Evolutionary conservation across 2,888 invertebrate species (phyloP).

Genomic region (Aproaerema taeniolella): DNA sequence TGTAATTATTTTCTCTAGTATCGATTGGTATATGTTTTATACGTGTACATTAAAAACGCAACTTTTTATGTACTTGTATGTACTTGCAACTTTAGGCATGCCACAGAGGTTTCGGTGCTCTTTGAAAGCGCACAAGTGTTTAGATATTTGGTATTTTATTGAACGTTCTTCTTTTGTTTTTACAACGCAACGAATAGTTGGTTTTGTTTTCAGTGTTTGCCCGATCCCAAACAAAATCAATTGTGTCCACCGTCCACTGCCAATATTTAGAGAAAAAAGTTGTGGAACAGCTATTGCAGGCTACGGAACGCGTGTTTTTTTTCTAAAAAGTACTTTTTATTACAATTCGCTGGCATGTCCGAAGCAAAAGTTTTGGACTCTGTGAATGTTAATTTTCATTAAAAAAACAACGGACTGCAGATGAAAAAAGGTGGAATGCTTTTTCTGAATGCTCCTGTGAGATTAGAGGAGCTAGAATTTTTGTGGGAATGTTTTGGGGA

Average conservation of each 20-base stretch:
- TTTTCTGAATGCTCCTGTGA: conserved; percentile 29
- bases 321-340: conserved; percentile 42
- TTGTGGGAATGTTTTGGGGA: conserved; percentile 3
- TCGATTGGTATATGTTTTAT: no score
- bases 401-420: conserved; percentile 33
- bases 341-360: conserved; percentile 26
- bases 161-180: no score
- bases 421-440: conserved; percentile 28
- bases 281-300: conserved; percentile 14
- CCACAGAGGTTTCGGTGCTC: no score
- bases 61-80: no score
- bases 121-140: no score
- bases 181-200: no score
- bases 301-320: conserved; percentile 35
- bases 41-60: no score
- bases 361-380: conserved; percentile 50
- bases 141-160: no score
- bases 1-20: no score
- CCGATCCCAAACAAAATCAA: conserved; percentile 13
- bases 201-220: no score
- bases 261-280: conserved; percentile 11
- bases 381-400: conserved; percentile 51
- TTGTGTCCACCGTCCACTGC: conserved; percentile 11
- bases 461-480: conserved; percentile 16
- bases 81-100: no score